phyloP scores from a whole-genome alignment of 2,113 vertebrate genomes.

The Echinops telfairi region DNA sequence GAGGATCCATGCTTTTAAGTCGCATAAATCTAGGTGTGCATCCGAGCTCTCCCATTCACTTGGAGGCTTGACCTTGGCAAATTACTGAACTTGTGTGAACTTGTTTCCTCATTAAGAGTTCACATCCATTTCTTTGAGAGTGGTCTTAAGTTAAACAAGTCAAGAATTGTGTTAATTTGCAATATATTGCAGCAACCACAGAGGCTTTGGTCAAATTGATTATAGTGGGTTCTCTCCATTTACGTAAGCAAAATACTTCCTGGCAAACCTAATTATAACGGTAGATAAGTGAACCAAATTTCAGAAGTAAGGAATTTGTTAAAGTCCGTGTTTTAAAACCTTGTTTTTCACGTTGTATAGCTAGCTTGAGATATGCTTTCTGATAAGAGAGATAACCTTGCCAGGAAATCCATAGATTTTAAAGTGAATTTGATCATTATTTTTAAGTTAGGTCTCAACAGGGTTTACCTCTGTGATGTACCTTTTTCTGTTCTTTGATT shows the following conservation, averaged over 20 bases:
- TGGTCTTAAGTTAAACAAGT: constrained; percentile 23
- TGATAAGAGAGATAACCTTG: not conserved
- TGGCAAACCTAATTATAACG: not conserved
- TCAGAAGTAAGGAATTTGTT: not conserved
- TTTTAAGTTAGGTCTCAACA: not conserved
- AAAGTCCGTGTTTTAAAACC: constrained; percentile 7
- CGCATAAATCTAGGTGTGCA: not conserved
- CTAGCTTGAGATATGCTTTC: not conserved
- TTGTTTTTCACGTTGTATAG: not conserved
- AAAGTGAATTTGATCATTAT: not conserved
- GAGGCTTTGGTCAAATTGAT: not conserved
- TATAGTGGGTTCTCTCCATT: not conserved
- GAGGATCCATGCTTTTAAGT: not conserved
- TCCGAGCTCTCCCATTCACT: not conserved
- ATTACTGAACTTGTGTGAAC: not conserved
- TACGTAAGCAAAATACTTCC: not conserved
- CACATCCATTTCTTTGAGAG: not conserved
- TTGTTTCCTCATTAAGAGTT: not conserved
- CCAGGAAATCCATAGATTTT: not conserved
- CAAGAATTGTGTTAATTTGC: not conserved
- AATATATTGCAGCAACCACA: not conserved
- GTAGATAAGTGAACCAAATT: not conserved
- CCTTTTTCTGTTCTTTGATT: not conserved
- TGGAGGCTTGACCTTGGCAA: not conserved
- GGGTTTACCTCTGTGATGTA: not conserved